Percentiles rank a stretch among this genome's conserved stretches.
Conservation (phyloP, 2,797 vertebrate genomes). For the Helicolenus hilgendorfi region DNA sequence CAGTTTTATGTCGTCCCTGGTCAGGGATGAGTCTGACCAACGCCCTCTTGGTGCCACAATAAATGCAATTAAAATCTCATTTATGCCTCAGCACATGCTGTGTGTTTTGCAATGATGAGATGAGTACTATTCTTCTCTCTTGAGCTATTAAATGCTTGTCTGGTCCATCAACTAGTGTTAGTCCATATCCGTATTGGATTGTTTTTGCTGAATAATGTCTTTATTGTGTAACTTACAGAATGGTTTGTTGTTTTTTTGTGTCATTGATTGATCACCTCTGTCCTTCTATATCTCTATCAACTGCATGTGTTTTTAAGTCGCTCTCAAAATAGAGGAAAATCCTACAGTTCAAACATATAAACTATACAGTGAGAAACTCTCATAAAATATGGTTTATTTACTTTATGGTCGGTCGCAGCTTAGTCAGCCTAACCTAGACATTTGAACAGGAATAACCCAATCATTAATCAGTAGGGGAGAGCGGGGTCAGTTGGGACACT, state of each 20-base stretch:
- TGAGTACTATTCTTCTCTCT: background rate
- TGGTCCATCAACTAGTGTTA: background rate
- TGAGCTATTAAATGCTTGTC: background rate
- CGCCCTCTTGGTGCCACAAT: background rate
- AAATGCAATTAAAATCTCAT: background rate
- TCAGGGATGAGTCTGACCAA: background rate
- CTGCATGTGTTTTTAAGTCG: background rate
- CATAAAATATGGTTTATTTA: background rate
- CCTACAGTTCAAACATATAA: background rate
- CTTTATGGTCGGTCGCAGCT: background rate
- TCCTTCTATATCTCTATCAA: background rate
- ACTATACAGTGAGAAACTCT: background rate
- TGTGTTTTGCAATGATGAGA: background rate
- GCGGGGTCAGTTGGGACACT: too few relatives aligned
- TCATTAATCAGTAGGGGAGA: too few relatives aligned
- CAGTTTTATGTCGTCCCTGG: background rate
- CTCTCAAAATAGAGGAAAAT: background rate
- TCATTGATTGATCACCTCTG: background rate
- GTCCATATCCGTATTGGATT: background rate
- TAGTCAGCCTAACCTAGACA: background rate
- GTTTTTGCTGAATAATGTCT: background rate
- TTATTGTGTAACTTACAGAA: background rate
- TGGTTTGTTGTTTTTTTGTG: background rate
- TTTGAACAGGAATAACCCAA: background rate
- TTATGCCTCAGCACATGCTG: background rate